These are phyloP conservation scores for Phalera bucephala DNA, from an alignment of 2,888 invertebrate genomes.

Conservation along the genomic window DNA sequence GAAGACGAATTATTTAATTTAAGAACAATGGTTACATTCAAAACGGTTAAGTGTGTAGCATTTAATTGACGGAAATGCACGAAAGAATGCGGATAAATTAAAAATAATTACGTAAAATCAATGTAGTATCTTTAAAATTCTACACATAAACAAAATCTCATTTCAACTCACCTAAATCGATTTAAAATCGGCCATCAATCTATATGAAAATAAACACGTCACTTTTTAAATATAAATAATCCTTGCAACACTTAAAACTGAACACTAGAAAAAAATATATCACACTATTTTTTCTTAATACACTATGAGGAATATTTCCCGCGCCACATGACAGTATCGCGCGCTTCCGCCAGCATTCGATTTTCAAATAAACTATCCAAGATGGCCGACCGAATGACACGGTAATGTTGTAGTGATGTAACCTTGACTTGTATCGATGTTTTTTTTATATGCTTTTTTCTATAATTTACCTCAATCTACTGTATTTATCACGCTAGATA, in stretches of 20 bases:
- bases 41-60: too few relatives aligned
- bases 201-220: neutral
- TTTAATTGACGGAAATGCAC: too few relatives aligned
- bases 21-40: too few relatives aligned
- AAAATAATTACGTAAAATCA: too few relatives aligned
- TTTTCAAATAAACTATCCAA: slow-evolving; percentile 77
- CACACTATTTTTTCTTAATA: slow-evolving; percentile 9
- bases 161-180: slow-evolving; percentile 3
- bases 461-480: neutral
- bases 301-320: slow-evolving; percentile 33
- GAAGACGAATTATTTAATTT: too few relatives aligned
- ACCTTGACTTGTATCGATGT: slow-evolving; percentile 36
- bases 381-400: slow-evolving; percentile 62
- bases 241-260: slow-evolving; percentile 4
- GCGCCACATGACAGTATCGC: slow-evolving; percentile 43
- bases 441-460: slow-evolving; percentile 9
- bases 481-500: too few relatives aligned
- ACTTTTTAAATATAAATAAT: neutral
- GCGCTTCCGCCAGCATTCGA: slow-evolving; percentile 64
- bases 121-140: too few relatives aligned
- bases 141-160: too few relatives aligned
- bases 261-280: slow-evolving; percentile 12
- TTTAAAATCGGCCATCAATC: neutral
- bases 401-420: slow-evolving; percentile 51
- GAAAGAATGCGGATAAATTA: too few relatives aligned